A percentile compares a stretch with the other conserved stretches of the same genome.
Conservation (phyloP, 2,888 invertebrate genomes). For the Oxycera nigricornis region DNA sequence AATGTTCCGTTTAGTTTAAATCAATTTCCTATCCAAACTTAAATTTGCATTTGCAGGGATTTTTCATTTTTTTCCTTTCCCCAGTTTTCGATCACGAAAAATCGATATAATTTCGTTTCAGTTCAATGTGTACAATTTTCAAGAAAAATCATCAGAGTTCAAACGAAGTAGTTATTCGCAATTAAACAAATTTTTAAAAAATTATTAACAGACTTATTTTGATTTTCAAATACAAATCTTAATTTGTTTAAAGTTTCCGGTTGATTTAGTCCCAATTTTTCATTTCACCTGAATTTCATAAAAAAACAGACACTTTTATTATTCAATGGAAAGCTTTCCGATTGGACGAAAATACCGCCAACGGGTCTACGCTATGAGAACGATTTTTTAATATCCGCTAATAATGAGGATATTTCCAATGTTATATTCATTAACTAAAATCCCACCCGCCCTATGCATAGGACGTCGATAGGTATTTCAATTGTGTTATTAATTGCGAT, state of each 20-base stretch:
- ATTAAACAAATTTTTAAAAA: not conserved
- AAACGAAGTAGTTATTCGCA: conserved; percentile 18
- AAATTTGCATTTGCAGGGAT: too few relatives aligned
- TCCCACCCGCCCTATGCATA: not conserved
- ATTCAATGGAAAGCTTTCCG: too few relatives aligned
- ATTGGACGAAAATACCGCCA: conserved; percentile 20
- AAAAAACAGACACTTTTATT: not conserved
- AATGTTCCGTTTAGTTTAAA: conserved; percentile 9
- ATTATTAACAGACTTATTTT: not conserved
- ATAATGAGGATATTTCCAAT: not conserved
- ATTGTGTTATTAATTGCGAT: not conserved
- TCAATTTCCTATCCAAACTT: too few relatives aligned
- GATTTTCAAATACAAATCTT: not conserved
- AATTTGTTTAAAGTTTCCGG: conserved; percentile 19
- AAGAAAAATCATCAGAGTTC: conserved; percentile 35
- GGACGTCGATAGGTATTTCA: not conserved
- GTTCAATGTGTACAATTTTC: not conserved
- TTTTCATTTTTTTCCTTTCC: not conserved
- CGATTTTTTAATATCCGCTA: not conserved
- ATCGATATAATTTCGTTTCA: not conserved
- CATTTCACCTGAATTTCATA: not conserved
- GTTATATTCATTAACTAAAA: not conserved
- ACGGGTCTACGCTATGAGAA: conserved; percentile 22
- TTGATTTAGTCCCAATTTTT: conserved; percentile 26
- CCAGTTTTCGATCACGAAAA: not conserved